These are phyloP conservation scores for Craterocephalus amniculus DNA, from an alignment of 2,797 vertebrate genomes.

Conservation along the genomic window DNA sequence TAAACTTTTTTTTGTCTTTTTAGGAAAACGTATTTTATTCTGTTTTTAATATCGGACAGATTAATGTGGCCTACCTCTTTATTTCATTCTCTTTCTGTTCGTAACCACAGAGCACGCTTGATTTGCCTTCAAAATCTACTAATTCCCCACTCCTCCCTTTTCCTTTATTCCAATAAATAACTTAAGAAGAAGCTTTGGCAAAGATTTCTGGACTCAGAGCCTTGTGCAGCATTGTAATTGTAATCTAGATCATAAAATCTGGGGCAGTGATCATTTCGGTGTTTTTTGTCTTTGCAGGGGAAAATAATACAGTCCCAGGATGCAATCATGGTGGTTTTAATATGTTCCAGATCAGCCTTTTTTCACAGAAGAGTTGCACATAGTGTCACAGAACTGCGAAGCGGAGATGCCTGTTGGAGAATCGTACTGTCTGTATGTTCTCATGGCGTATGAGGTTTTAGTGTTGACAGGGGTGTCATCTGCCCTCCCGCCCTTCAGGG, in stretches of 20 bases:
- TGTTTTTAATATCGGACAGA: not conserved
- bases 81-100: conserved; percentile 14
- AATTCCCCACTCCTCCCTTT: conserved; percentile 34
- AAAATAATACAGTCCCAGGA: conserved; percentile 48
- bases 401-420: conserved; percentile 24
- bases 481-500: conserved; percentile 31
- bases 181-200: conserved; percentile 37
- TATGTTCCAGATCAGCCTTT: conserved; percentile 58
- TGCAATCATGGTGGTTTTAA: conserved; percentile 40
- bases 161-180: conserved; percentile 48
- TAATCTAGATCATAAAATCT: conserved; percentile 49
- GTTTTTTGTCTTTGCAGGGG: conserved; percentile 45
- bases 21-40: not conserved
- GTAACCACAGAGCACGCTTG: conserved; percentile 9
- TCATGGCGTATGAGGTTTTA: conserved; percentile 53
- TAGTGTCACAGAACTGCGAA: conserved; percentile 34
- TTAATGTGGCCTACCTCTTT: not conserved
- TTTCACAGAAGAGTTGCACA: conserved; percentile 11
- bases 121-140: conserved; percentile 21
- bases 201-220: conserved; percentile 40
- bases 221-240: conserved; percentile 22
- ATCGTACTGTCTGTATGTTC: conserved; percentile 28
- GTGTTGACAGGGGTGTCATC: conserved; percentile 65
- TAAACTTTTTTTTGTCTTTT: not conserved
- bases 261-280: conserved; percentile 42